These are phyloP conservation scores for Agrotis exclamationis DNA, from an alignment of 2,888 invertebrate species.

Conservation along the genomic window DNA sequence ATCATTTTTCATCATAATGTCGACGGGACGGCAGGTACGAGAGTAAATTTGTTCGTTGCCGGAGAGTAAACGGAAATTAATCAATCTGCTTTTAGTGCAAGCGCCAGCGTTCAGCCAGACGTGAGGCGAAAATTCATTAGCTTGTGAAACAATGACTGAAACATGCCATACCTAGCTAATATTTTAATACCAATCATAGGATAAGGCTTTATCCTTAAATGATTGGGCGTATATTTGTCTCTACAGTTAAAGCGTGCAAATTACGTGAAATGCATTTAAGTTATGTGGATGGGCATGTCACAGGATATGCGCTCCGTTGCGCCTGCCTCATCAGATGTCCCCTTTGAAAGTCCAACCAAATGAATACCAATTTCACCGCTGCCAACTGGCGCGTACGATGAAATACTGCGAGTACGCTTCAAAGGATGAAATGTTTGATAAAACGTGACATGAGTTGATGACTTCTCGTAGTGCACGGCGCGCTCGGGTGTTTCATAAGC, in stretches of 20 bases:
- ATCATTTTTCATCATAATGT: constrained; percentile 63
- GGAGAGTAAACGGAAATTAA: constrained; percentile 79
- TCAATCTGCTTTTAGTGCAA: constrained; percentile 75
- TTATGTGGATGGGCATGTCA: constrained; percentile 77
- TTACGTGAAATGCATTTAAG: constrained; percentile 72
- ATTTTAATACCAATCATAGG: constrained; percentile 41
- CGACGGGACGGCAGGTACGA: constrained; percentile 59
- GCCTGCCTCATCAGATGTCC: constrained; percentile 82
- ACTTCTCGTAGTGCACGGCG: constrained; percentile 57
- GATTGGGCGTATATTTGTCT: constrained; percentile 42
- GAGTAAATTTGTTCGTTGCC: constrained; percentile 68
- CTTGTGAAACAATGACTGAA: constrained; percentile 49
- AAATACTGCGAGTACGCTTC: constrained; percentile 70
- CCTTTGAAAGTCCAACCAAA: constrained; percentile 82
- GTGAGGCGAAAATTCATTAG: constrained; percentile 61
- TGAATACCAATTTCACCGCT: constrained; percentile 83
- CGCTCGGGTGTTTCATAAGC: constrained; percentile 73
- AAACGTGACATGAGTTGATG: constrained; percentile 63
- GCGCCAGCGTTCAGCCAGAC: constrained; percentile 65
- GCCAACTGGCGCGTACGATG: constrained; percentile 82
- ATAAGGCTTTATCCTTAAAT: constrained; percentile 33
- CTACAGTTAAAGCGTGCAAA: constrained; percentile 64
- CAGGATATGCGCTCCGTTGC: constrained; percentile 87
- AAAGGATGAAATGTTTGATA: constrained; percentile 62
- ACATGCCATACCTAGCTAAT: constrained; percentile 45